A percentile compares a stretch with the other conserved stretches of the same genome.
phyloP scores from a whole-genome alignment of 2,113 vertebrate species.

The Rhinichthys klamathensis region DNA sequence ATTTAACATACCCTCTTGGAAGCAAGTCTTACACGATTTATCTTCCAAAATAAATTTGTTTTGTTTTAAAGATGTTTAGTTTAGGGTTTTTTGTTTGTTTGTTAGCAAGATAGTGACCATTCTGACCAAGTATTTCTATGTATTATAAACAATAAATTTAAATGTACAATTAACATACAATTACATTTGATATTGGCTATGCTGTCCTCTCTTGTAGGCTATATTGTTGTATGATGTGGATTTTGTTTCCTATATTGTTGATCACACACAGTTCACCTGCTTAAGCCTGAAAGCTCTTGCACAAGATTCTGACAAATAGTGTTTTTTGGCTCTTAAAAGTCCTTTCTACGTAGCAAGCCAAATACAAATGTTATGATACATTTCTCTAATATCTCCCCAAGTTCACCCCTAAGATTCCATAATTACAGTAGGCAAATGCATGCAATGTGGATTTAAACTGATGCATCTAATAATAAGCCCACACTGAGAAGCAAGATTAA shows the following conservation, averaged over 20 bases:
- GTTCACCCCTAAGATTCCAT: slow-evolving; percentile 27
- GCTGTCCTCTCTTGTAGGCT: not conserved
- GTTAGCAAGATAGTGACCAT: too few relatives aligned
- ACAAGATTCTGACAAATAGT: not conserved
- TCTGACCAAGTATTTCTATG: not conserved
- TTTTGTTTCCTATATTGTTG: not conserved
- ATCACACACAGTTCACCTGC: not conserved
- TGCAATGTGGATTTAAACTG: slow-evolving; percentile 47
- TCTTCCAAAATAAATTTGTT: too few relatives aligned
- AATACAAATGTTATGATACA: not conserved
- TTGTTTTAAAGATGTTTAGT: too few relatives aligned
- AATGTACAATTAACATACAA: not conserved
- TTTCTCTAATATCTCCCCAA: not conserved
- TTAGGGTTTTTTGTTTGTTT: too few relatives aligned
- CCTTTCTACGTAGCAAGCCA: not conserved
- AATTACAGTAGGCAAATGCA: slow-evolving; percentile 50
- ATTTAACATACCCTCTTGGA: fast-evolving
- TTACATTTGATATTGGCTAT: not conserved
- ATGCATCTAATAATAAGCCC: slow-evolving; percentile 46
- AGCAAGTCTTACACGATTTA: not conserved
- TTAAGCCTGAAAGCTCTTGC: not conserved
- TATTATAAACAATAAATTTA: not conserved
- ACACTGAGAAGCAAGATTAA: slow-evolving; percentile 35
- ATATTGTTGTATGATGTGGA: not conserved
- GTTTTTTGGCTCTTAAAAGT: not conserved